Conservation (phyloP, 2,888 invertebrate species). For the Acholoe squamosa region DNA sequence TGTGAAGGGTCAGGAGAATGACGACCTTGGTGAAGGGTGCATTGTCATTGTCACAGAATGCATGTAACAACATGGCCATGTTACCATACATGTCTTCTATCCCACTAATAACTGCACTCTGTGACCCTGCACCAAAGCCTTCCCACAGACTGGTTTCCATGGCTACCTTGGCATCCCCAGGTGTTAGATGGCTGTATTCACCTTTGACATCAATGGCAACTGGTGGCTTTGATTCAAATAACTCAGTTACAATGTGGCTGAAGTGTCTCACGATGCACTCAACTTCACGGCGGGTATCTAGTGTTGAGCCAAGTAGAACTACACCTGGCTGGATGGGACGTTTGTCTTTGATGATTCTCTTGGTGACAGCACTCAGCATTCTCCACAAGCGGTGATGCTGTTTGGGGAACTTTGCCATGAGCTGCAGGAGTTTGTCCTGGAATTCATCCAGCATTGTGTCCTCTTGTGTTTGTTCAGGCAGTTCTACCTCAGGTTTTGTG, state of each 20-base stretch:
- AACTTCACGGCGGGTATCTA: neutral
- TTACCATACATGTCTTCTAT: conserved; percentile 74
- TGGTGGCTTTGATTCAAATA: neutral
- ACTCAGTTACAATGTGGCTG: conserved; percentile 51
- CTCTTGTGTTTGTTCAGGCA: no score
- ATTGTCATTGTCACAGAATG: conserved; percentile 80
- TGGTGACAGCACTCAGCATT: conserved; percentile 60
- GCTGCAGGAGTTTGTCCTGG: no score
- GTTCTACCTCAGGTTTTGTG: no score
- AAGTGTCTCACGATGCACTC: conserved; percentile 59
- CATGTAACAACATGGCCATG: conserved; percentile 77
- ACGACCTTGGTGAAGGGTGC: conserved; percentile 78
- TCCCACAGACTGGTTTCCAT: conserved; percentile 4
- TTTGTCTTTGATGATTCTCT: conserved; percentile 39
- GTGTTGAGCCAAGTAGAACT: conserved; percentile 39
- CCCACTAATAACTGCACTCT: conserved; percentile 75
- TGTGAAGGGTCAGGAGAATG: conserved; percentile 74
- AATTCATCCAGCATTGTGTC: no score
- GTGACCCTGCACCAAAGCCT: conserved; percentile 60
- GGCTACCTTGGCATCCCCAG: conserved; percentile 24
- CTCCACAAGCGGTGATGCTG: conserved; percentile 63
- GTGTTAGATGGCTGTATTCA: neutral
- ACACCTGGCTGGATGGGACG: conserved; percentile 61
- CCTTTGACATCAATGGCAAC: neutral
- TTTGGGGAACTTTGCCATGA: conserved; percentile 54